phyloP scores from a whole-genome alignment of 2,113 vertebrate species.

The Chaetops frenatus region DNA sequence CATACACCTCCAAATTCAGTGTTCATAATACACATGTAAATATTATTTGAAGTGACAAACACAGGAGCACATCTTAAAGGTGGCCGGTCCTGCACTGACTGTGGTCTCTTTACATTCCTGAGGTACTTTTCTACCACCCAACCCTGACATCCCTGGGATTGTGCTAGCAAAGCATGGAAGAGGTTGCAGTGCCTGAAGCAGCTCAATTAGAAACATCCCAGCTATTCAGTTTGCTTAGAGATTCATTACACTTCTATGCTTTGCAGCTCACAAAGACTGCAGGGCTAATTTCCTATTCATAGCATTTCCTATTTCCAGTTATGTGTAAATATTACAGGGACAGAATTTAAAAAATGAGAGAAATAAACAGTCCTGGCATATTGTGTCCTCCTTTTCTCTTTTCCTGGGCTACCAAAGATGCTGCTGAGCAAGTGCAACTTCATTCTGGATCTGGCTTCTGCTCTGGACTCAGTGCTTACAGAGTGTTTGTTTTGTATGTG shows the following conservation, averaged over 20 bases:
- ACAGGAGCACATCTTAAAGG: neutral
- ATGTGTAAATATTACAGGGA: neutral
- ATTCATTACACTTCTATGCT: neutral
- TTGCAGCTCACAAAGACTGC: neutral
- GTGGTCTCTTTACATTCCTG: neutral
- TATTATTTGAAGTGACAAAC: neutral
- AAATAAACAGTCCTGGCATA: neutral
- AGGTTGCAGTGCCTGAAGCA: neutral
- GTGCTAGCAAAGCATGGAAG: neutral
- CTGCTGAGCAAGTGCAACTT: neutral
- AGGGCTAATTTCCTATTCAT: neutral
- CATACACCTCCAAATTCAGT: neutral
- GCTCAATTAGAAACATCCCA: neutral
- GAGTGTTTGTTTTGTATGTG: neutral
- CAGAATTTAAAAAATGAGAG: neutral
- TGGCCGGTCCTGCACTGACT: neutral
- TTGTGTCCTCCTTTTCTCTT: neutral
- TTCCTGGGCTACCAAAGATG: neutral
- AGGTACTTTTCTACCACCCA: neutral
- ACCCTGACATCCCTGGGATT: neutral
- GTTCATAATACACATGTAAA: accelerated
- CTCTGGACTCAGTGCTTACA: neutral
- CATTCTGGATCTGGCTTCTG: neutral
- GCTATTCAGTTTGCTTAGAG: neutral
- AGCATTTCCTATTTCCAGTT: neutral